Evolutionary conservation across 37 sponge, comb jelly and placozoan species (phyloP), one percentile per base, ranked within the genome.

Genomic region (Beroe ovata): DNA sequence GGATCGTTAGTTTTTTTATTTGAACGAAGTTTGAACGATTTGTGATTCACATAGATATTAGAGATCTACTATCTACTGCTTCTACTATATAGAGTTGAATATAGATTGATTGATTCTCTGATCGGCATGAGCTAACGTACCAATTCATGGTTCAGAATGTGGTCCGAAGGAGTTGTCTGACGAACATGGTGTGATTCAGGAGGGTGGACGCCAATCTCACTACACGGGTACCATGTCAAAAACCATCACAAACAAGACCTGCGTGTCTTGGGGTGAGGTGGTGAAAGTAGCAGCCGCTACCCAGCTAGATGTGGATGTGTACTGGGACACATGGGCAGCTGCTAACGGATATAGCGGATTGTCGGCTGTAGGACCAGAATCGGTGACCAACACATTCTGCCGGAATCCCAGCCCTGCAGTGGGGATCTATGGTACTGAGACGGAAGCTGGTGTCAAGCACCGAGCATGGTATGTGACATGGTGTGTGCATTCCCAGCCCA

Each of bases 391-490:
- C 38, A 42, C 1, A 25, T 77, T 77, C 84, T 77, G 84, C 38
- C 3, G 84, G 84, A 77, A 77, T 42, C 84, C 84, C 0, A 42
- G 54, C 23, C 84, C 84, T 42, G 22, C 35, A 4, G n/a, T 36
- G 22, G 84, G 84, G 4, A 19, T 77, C 22, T 77, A 77, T 40
- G 84, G 84, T 11, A 77, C 54, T 16, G 28, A 39, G n/a, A 25
- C 42, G 21, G 84, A 77, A 20, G 8, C 26, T 26, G 84, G 41
- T 41, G 84, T 77, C 47, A 39, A 42, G 28, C 39, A 4, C 19
- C 84, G 84, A 40, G 84, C 84, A 21, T 77, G 84, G 84, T 77
- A 40, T 21, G 84, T 41, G n/a, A n/a, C n/a, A n/a, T n/a, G n/a
- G n/a, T n/a, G n/a, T n/a, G n/a, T n/a, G n/a, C n/a, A n/a, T n/a